Conservation (phyloP, 92 coral and sea anemone genomes). For the Chrysogorgia sp. region DNA sequence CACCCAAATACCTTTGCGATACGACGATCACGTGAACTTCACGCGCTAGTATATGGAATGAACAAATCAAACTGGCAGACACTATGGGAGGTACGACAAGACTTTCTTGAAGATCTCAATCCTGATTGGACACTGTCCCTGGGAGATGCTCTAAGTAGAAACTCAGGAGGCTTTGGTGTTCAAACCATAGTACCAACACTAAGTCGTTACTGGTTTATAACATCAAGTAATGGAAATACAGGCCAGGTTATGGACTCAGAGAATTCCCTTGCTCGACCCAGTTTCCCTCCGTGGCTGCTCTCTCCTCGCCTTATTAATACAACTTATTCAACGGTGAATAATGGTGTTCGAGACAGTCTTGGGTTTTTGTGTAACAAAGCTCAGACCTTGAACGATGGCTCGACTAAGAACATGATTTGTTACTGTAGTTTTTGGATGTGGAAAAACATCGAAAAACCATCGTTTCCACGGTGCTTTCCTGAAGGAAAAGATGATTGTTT, state of each 20-base stretch:
- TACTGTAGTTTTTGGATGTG: neutral
- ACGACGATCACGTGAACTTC: neutral
- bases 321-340: neutral
- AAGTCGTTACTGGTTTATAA: neutral
- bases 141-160: neutral
- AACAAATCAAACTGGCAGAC: neutral
- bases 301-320: neutral
- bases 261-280: neutral
- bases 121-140: neutral
- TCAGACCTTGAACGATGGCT: neutral
- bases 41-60: neutral
- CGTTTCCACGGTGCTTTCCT: neutral
- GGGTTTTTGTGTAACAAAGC: neutral
- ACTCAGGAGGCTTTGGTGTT: neutral
- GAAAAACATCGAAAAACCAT: neutral
- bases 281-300: neutral
- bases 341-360: neutral
- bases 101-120: neutral
- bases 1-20: neutral
- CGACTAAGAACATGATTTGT: neutral
- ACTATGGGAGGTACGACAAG: neutral
- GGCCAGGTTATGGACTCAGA: too few species aligned
- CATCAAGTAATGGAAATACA: neutral
- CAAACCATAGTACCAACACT: neutral
- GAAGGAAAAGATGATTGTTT: neutral